Evolutionary conservation across 2,888 invertebrate genomes (phyloP), one percentile per base, ranked within the genome.

Genomic region (Acleris cristana): DNA sequence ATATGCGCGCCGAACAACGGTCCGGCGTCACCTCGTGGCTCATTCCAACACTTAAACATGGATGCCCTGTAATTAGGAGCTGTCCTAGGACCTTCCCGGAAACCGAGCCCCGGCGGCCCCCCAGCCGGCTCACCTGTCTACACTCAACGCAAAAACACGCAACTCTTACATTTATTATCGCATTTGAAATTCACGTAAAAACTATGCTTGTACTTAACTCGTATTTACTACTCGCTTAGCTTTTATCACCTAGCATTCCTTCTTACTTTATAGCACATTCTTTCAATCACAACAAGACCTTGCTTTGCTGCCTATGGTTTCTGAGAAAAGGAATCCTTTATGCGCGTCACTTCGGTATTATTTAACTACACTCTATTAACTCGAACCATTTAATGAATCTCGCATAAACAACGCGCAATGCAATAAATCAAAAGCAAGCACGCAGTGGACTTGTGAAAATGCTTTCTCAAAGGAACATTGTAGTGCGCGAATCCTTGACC

Each of bases 61-160:
- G 70, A 73, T 77, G 75, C 74, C 78, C 75, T 71, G 78, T 80
- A 83, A 89, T 89, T 88, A 89, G 84, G 82, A 80, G 77, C 74
- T 80, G 76, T 80, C 78, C 75, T 79, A 75, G 76, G 79, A 78
- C 88, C 89, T 90, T 90, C 90, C 87, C 78, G 85, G 90, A 90
- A 90, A 82, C 73, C 71, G 72, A 71, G 73, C 16, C 44, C 73
- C 73, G 71, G 74, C 68, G 71, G 73, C 73, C 72, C 73, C 71
- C 71, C 70, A 69, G 71, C 68, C 74, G 69, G 76, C 73, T 21
- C 48, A 34, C 30, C 21, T 52, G 59, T 44, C 52, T 44, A 8
- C 45, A 14, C 18, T 52, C 48, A 49, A 49, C 56, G 26, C 23
- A 67, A 57, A 62, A 69, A 58, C 68, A 55, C 53, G 64, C 57